Evolutionary conservation across 2,113 vertebrate genomes (phyloP), one percentile per base, ranked within the genome.

Genomic region (Ardeotis arabs): DNA sequence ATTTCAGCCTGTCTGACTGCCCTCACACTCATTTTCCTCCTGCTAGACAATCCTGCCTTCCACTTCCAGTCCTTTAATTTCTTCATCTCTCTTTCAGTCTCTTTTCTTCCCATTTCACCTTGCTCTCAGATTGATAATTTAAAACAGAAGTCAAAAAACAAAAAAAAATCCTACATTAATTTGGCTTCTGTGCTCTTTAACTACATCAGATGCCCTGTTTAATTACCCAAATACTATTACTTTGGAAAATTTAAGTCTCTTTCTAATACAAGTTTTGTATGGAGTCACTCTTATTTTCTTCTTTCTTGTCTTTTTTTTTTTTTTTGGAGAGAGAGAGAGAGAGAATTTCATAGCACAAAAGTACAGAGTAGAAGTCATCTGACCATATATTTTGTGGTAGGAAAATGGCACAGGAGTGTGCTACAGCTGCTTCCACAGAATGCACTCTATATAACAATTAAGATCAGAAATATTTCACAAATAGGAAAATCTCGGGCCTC

Each of bases 371-470:
- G 58, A 79, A 89, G 56, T 31, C 37, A 55, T 41, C 47, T 44
- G n/a, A 49, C 41, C 39, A 68, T 16, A 4, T 50, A 78, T 77
- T 81, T 91, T 81, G 49, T 64, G 56, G 81, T 45, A 91, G 45
- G 53, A 88, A 88, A 96, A 86, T n/a, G 78, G 80, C 86, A 91
- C 73, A 72, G 53, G 74, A 92, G 37, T 2, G 21, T 92, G 35
- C 78, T 90, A 75, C 95, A 94, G 90, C 77, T 95, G 77, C 67
- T 93, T 80, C 83, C 69, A 68, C 74, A 91, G 80, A 93, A 95
- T 63, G 25, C 53, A 25, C 60, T 90, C 70, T n/a, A 31, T 64
- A 45, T n/a, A 84, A 85, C 78, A 66, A 91, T 68, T 41, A 70
- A 33, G 58, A 86, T 45, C 49, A 90, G 89, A 81, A 87, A n/a